phyloP scores from a whole-genome alignment of 2,888 invertebrate genomes.

The Lasiommata megera region DNA sequence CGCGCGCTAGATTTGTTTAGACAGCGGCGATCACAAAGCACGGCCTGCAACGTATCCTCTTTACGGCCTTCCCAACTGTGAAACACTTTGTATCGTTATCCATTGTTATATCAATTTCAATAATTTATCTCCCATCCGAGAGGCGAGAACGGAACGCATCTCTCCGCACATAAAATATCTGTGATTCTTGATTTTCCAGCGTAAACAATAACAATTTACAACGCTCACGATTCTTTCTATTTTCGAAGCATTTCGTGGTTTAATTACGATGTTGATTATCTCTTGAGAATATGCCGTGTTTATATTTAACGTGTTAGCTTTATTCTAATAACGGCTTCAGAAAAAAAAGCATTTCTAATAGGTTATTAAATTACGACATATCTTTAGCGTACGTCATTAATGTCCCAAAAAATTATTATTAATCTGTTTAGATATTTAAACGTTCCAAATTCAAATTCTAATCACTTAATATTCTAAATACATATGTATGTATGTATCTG shows the following conservation, averaged over 20 bases:
- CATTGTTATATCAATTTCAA: constrained; percentile 80
- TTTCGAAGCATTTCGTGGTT: constrained; percentile 33
- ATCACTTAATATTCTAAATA: too few relatives aligned
- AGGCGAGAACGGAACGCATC: constrained; percentile 67
- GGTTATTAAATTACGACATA: too few relatives aligned
- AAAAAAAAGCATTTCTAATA: background rate
- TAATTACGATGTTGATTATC: constrained; percentile 34
- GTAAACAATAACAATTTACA: constrained; percentile 41
- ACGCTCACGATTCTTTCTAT: constrained; percentile 34
- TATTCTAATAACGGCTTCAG: background rate
- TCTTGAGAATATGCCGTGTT: constrained; percentile 18
- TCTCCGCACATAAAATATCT: constrained; percentile 56
- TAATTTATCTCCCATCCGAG: constrained; percentile 64
- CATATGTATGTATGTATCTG: too few relatives aligned
- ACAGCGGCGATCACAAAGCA: constrained; percentile 73
- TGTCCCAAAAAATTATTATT: too few relatives aligned
- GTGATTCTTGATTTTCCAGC: constrained; percentile 59
- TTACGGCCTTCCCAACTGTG: constrained; percentile 77
- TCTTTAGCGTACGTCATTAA: too few relatives aligned
- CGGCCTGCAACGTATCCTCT: constrained; percentile 73
- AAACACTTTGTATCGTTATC: constrained; percentile 69
- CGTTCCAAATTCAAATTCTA: too few relatives aligned
- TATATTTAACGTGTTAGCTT: constrained; percentile 13
- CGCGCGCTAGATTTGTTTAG: constrained; percentile 65
- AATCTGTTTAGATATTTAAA: too few relatives aligned